Conservation (phyloP, 2,113 vertebrate genomes). For the Anarrhichthys ocellatus region DNA sequence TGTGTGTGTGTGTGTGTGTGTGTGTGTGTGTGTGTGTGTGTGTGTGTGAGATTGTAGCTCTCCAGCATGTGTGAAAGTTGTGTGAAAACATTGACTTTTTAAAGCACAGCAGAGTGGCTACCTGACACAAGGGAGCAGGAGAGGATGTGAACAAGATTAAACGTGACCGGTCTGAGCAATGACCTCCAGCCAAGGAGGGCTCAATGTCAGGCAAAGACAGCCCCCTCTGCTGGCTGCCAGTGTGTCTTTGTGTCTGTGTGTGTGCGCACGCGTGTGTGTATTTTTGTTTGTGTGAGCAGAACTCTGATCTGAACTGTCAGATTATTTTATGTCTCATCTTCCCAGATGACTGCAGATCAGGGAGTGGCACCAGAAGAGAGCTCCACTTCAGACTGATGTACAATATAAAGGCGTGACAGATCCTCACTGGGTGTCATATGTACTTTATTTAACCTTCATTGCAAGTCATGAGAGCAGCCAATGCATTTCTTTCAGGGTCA, state of each 20-base stretch:
- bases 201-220: constrained; percentile 68
- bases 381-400: constrained; percentile 50
- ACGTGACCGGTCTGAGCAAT: constrained; percentile 62
- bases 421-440: neutral
- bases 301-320: constrained; percentile 62
- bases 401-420: neutral
- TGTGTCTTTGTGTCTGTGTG: constrained; percentile 6
- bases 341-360: constrained; percentile 56
- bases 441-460: neutral
- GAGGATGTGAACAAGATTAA: constrained; percentile 53
- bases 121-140: constrained; percentile 31
- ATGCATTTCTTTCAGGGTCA: neutral
- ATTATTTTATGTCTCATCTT: constrained; percentile 61
- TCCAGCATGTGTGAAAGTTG: constrained; percentile 43
- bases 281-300: constrained; percentile 24
- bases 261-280: constrained; percentile 15
- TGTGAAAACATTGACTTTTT: constrained; percentile 41
- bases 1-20: too few relatives aligned
- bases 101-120: constrained; percentile 40
- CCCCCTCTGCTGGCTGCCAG: constrained; percentile 68
- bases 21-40: too few relatives aligned
- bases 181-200: constrained; percentile 64
- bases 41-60: constrained; percentile 16
- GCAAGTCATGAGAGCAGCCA: neutral
- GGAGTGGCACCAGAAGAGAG: constrained; percentile 50